Base-by-base conservation (phyloP, 1,140 invertebrate species). In the Listronotus bonariensis region DNA sequence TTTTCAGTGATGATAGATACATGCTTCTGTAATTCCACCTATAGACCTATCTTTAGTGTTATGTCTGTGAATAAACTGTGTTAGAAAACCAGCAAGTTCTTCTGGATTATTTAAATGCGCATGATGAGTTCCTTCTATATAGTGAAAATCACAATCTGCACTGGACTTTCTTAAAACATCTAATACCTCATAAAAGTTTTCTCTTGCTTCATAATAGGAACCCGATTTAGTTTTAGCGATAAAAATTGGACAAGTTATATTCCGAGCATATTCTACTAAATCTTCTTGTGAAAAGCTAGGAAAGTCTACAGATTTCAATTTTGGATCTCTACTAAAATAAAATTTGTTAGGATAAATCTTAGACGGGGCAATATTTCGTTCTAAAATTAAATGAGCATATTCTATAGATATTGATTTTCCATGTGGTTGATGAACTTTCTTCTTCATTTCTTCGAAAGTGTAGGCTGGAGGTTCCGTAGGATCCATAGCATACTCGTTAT, bases 101-200 rank as follows among this genome's bases (percentile, higher is more conserved):
- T 87, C 81, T 0, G 89, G 85, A 70, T 88, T 80, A 56, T 86
- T 89, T 41, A 92, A 80, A 77, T 93, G 90, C 9, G 89, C 79
- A 76, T 92, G 89, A 80, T 93, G 91, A 6, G 83, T 86, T 11
- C 89, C 89, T n/a, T 85, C 81, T 0, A 92, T 76, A 67, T 84
- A 81, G 49, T 86, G 79, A 59, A 81, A 84, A 70, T 85, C 80
- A 73, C 88, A 90, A 34, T 84, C 79, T 0, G 79, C 76, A 72
- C 84, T 87, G 52, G 76, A 75, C 55, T 77, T 76, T 56, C 78
- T 81, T 20, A 90, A 73, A 9, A 85, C 71, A 34, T 84, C 79
- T 1, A 86, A 40, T 42, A 85, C 80, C 60, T 84, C 81, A 31
- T 84, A 79, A 68, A 81, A 83, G 60, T 81, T 69, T 69, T 83